These are phyloP conservation scores for Scolanthus callimorphus DNA, from an alignment of 92 coral and sea anemone genomes.

Conservation along the genomic window DNA sequence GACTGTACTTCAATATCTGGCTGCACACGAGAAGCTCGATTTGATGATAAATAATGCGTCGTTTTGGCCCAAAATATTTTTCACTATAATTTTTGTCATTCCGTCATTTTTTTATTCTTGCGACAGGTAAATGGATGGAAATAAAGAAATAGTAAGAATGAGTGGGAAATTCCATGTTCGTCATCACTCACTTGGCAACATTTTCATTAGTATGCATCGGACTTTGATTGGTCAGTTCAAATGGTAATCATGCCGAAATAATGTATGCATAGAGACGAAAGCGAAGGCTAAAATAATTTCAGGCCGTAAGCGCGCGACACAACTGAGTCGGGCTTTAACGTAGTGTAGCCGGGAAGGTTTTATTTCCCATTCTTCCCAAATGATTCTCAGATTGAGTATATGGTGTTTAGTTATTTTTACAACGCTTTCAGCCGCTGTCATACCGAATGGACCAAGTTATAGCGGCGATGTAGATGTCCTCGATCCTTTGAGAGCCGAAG, in stretches of 20 bases:
- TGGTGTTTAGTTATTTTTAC: slow-evolving; percentile 25
- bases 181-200: background rate
- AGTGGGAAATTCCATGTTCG: background rate
- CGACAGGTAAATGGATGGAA: background rate
- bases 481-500: slow-evolving; percentile 32
- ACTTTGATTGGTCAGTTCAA: background rate
- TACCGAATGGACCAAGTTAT: slow-evolving; percentile 6
- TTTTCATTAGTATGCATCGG: background rate
- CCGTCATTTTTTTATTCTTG: too few species aligned
- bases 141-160: background rate
- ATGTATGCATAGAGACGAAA: background rate
- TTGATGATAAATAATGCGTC: too few species aligned
- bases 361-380: slow-evolving; percentile 21
- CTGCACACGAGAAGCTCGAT: too few species aligned
- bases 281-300: background rate
- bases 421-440: slow-evolving; percentile 15
- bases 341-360: background rate
- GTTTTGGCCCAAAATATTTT: too few species aligned
- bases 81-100: too few species aligned
- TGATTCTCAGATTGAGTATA: slow-evolving; percentile 25
- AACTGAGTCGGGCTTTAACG: background rate
- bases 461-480: slow-evolving; percentile 10
- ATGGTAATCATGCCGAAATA: background rate
- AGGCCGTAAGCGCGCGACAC: background rate
- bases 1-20: too few species aligned